Percentiles rank a stretch among this genome's conserved stretches.
phyloP scores from a whole-genome alignment of 2,797 vertebrate genomes.

The Molossus alvarezi region DNA sequence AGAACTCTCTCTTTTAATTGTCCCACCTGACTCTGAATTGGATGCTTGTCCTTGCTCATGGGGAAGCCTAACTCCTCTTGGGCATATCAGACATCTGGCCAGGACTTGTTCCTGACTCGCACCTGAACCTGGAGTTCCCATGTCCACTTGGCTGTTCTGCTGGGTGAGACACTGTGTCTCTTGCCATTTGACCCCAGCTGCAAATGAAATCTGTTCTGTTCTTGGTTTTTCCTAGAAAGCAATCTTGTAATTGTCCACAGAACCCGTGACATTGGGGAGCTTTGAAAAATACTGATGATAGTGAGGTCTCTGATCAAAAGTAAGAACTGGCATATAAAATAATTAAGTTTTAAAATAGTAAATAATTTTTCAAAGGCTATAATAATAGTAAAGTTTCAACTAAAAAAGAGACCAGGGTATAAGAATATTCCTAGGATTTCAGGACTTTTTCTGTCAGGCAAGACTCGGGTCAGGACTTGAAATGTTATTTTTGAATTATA shows the following conservation, averaged over 20 bases:
- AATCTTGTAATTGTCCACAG: neutral
- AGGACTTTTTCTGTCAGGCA: neutral
- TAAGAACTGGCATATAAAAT: neutral
- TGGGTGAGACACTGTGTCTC: neutral
- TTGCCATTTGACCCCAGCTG: neutral
- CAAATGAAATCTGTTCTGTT: neutral
- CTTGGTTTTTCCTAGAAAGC: constrained; percentile 4
- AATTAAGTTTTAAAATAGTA: constrained; percentile 38
- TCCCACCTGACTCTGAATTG: neutral
- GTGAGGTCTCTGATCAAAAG: neutral
- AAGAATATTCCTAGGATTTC: neutral
- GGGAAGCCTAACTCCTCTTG: neutral
- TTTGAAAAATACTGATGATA: neutral
- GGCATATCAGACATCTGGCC: neutral
- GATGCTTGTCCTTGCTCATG: neutral
- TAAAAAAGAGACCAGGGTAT: neutral
- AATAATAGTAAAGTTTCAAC: neutral
- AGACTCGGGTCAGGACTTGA: neutral
- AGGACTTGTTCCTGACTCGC: neutral
- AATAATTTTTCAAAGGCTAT: constrained; percentile 2
- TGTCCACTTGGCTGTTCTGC: neutral
- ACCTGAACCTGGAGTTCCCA: neutral
- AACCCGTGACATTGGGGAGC: neutral
- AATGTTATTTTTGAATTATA: constrained; percentile 13
- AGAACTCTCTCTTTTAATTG: neutral